Percentiles rank a stretch among this genome's conserved stretches.
These are phyloP conservation scores for Troilus luridus DNA, from an alignment of 2,888 invertebrate genomes.

Conservation along the genomic window DNA sequence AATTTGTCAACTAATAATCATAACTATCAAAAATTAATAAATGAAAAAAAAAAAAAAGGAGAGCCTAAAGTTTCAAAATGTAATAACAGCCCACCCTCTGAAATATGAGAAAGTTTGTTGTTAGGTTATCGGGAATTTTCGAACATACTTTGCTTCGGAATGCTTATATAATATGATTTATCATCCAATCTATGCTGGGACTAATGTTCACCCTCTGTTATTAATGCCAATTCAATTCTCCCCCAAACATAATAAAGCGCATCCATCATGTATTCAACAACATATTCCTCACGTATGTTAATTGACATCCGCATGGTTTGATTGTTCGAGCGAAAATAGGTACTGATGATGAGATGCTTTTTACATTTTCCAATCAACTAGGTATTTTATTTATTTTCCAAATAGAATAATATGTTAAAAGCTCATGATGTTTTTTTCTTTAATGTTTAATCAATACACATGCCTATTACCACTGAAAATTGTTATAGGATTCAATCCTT, in stretches of 20 bases:
- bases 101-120: conserved; percentile 9
- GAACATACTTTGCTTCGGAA: neutral
- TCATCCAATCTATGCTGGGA: neutral
- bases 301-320: neutral
- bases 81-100: neutral
- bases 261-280: neutral
- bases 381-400: too few species aligned
- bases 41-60: neutral
- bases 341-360: too few species aligned
- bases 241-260: neutral
- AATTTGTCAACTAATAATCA: too few species aligned
- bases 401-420: too few species aligned
- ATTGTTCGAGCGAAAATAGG: neutral
- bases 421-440: too few species aligned
- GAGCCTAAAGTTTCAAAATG: neutral
- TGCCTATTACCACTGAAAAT: too few species aligned
- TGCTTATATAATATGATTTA: neutral
- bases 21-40: neutral
- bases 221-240: neutral
- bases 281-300: neutral
- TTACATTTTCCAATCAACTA: too few species aligned
- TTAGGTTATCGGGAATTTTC: conserved; percentile 5
- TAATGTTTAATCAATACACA: too few species aligned
- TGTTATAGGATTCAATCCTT: too few species aligned
- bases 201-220: neutral